Percentiles rank a stretch among this genome's conserved stretches.
These are phyloP conservation scores for Chascanopsetta lugubris DNA, from an alignment of 2,113 vertebrate genomes.

Conservation along the genomic window DNA sequence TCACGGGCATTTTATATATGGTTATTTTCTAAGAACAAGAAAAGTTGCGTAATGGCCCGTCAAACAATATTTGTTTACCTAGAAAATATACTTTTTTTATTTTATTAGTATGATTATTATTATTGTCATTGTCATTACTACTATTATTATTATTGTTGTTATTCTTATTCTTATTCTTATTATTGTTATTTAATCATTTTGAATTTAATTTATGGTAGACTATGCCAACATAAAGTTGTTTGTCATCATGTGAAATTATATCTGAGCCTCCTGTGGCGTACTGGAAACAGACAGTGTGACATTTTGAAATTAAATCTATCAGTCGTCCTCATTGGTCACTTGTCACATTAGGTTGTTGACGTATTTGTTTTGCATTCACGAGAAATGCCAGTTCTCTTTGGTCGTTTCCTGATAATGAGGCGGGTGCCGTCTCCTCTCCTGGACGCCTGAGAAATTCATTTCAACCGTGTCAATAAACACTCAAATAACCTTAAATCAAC, in stretches of 20 bases:
- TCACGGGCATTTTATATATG: no score
- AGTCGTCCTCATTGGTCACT: slow-evolving; percentile 36
- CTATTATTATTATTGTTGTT: no score
- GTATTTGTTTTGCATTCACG: slow-evolving; percentile 19
- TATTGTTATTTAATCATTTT: no score
- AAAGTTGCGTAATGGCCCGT: no score
- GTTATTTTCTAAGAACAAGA: no score
- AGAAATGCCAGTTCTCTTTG: slow-evolving; percentile 12
- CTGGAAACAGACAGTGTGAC: slow-evolving; percentile 35
- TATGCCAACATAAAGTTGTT: no score
- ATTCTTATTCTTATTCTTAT: no score
- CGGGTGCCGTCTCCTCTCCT: slow-evolving; percentile 6
- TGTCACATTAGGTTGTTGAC: slow-evolving; percentile 18
- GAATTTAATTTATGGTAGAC: no score
- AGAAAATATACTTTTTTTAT: no score
- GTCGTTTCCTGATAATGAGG: neutral
- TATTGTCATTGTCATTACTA: no score
- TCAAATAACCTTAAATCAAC: slow-evolving; percentile 15
- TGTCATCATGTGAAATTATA: slow-evolving; percentile 25
- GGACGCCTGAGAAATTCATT: slow-evolving; percentile 21
- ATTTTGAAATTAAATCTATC: slow-evolving; percentile 33
- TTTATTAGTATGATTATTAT: no score
- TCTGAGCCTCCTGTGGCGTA: slow-evolving; percentile 11
- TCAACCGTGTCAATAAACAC: neutral
- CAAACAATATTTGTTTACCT: no score